Conservation (phyloP, 1,140 invertebrate genomes). For the Formica exsecta region DNA sequence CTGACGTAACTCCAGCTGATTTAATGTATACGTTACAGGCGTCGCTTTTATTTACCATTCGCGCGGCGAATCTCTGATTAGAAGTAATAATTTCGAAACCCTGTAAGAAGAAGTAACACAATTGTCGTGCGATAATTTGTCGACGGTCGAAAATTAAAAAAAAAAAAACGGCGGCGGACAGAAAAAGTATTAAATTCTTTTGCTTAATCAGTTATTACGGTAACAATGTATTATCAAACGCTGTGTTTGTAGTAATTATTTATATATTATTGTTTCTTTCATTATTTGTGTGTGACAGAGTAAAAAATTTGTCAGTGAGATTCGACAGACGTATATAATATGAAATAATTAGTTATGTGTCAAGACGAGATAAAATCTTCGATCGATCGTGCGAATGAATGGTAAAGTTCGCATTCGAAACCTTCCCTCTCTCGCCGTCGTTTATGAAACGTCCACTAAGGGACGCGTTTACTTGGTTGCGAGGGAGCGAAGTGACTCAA, state of each 20-base stretch:
- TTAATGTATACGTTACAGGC: slow-evolving; percentile 77
- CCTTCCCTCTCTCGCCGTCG: not conserved
- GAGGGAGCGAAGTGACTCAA: slow-evolving; percentile 75
- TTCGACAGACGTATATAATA: not conserved
- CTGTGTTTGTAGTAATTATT: not conserved
- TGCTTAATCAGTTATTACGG: not conserved
- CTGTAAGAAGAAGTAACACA: slow-evolving; percentile 4
- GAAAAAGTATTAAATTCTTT: not conserved
- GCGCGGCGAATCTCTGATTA: slow-evolving; percentile 74
- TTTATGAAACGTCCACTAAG: slow-evolving; percentile 67
- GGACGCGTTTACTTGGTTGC: slow-evolving; percentile 59
- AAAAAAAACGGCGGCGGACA: not conserved
- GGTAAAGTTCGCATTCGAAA: slow-evolving; percentile 9
- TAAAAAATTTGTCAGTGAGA: not conserved
- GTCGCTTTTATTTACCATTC: slow-evolving; percentile 73
- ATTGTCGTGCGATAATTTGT: slow-evolving; percentile 30
- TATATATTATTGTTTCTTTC: not conserved
- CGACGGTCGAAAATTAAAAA: slow-evolving; percentile 17
- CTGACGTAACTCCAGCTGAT: slow-evolving; percentile 79
- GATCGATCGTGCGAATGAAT: not conserved
- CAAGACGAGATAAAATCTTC: not conserved
- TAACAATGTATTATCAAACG: not conserved
- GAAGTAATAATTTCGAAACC: slow-evolving; percentile 69
- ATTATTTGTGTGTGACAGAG: not conserved
- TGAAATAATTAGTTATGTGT: not conserved